Percentiles rank a stretch among this genome's conserved stretches.
phyloP scores from a whole-genome alignment of 2,888 invertebrate species.

The Stramonita haemastoma region DNA sequence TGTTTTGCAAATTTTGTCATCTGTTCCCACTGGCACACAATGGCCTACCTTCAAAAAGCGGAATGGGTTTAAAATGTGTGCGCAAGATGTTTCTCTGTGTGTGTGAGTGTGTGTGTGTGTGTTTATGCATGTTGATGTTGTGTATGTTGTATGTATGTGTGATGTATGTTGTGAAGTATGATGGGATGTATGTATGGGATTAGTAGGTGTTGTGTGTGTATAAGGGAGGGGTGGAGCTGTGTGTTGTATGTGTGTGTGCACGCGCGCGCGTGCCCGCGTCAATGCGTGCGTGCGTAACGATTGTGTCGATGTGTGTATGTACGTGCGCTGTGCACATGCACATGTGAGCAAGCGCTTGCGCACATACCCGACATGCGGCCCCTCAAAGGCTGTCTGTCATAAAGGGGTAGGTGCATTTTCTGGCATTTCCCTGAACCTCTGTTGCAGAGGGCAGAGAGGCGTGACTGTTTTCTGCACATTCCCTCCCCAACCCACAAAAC shows the following conservation, averaged over 20 bases:
- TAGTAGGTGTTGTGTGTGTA: too few species aligned
- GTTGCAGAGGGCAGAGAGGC: not conserved
- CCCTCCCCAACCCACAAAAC: not conserved
- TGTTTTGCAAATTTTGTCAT: too few species aligned
- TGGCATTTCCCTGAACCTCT: not conserved
- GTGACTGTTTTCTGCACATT: not conserved
- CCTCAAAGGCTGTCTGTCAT: not conserved
- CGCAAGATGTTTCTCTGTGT: too few species aligned
- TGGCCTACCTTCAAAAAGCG: too few species aligned
- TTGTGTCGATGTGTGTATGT: not conserved
- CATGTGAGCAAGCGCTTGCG: not conserved
- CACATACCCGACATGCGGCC: not conserved
- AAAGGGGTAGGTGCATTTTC: not conserved
- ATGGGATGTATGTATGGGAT: too few species aligned
- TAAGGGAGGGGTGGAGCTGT: too few species aligned
- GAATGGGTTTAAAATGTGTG: too few species aligned
- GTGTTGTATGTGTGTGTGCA: not conserved
- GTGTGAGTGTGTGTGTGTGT: too few species aligned
- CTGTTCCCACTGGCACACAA: too few species aligned
- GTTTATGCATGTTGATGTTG: too few species aligned
- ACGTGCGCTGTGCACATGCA: not conserved
- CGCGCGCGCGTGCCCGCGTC: not conserved
- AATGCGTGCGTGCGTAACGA: not conserved
- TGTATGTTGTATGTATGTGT: too few species aligned
- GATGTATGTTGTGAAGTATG: too few species aligned